Conservation (phyloP, 2,888 invertebrate genomes). For the Hymenopus coronatus region DNA sequence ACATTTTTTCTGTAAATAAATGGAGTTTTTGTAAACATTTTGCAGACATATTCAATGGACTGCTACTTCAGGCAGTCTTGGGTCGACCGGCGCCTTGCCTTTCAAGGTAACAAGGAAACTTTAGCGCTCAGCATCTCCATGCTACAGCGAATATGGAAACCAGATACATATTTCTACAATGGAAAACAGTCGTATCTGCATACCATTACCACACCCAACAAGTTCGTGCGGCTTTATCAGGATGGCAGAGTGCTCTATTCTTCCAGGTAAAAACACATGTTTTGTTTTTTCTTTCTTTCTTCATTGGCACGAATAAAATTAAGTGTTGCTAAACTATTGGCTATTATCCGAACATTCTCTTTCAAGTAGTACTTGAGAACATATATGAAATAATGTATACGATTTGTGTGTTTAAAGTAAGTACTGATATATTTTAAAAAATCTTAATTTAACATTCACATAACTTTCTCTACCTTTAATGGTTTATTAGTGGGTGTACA, state of each 20-base stretch:
- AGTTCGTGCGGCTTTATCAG: slow-evolving; percentile 72
- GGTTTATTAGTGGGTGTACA: too few species aligned
- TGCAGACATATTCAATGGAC: slow-evolving; percentile 80
- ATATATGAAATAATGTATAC: too few species aligned
- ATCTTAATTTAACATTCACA: too few species aligned
- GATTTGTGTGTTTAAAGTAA: too few species aligned
- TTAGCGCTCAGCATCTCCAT: slow-evolving; percentile 76
- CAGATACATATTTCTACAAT: slow-evolving; percentile 82
- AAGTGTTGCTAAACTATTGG: too few species aligned
- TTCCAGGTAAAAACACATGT: slow-evolving; percentile 56
- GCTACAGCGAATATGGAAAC: slow-evolving; percentile 80
- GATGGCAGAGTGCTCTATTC: slow-evolving; percentile 74
- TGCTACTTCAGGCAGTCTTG: slow-evolving; percentile 85
- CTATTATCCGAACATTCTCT: too few species aligned
- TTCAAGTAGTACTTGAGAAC: too few species aligned
- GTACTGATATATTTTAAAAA: too few species aligned
- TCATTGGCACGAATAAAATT: too few species aligned
- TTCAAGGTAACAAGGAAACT: slow-evolving; percentile 61
- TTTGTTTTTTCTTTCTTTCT: too few species aligned
- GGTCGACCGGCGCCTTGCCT: slow-evolving; percentile 75
- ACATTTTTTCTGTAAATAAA: too few species aligned
- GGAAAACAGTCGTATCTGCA: slow-evolving; percentile 80
- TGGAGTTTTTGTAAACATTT: slow-evolving; percentile 8
- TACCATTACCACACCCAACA: slow-evolving; percentile 82
- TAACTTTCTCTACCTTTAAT: too few species aligned